phyloP scores from a whole-genome alignment of 2,888 invertebrate species.

The Caprella mutica region DNA sequence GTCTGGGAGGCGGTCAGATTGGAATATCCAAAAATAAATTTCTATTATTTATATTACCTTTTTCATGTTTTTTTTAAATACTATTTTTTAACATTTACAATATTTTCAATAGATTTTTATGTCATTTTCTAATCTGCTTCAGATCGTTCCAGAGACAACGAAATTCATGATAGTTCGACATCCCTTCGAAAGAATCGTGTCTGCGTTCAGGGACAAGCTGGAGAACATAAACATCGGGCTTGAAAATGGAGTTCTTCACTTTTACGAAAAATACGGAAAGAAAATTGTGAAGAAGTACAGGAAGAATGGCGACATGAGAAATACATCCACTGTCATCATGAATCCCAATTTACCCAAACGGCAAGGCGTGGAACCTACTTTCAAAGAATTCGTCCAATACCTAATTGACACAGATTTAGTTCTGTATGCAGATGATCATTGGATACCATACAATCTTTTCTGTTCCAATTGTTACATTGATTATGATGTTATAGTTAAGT shows the following conservation, averaged over 20 bases:
- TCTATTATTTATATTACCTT: background rate
- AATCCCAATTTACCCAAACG: constrained; percentile 36
- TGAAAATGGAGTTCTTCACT: constrained; percentile 45
- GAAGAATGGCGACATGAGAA: background rate
- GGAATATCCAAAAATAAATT: too few species aligned
- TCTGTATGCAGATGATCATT: constrained; percentile 48
- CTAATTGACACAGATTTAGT: constrained; percentile 43
- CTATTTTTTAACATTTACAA: too few species aligned
- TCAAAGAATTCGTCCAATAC: constrained; percentile 48
- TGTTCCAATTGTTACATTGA: constrained; percentile 50
- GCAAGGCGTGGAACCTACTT: constrained; percentile 46
- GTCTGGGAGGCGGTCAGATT: too few species aligned
- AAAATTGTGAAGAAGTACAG: constrained; percentile 45
- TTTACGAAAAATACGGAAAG: constrained; percentile 45
- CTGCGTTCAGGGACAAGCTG: constrained; percentile 55
- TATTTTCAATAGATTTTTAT: too few species aligned
- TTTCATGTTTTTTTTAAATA: background rate
- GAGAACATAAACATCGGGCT: constrained; percentile 40
- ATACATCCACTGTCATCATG: background rate
- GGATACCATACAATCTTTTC: constrained; percentile 48
- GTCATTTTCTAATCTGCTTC: too few species aligned
- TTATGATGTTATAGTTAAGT: constrained; percentile 49
- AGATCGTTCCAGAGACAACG: constrained; percentile 15
- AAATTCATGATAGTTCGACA: constrained; percentile 47
- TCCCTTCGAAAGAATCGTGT: constrained; percentile 50